Base-by-base conservation (phyloP, 2,888 invertebrate species). In the Ecliptopera silaceata region DNA sequence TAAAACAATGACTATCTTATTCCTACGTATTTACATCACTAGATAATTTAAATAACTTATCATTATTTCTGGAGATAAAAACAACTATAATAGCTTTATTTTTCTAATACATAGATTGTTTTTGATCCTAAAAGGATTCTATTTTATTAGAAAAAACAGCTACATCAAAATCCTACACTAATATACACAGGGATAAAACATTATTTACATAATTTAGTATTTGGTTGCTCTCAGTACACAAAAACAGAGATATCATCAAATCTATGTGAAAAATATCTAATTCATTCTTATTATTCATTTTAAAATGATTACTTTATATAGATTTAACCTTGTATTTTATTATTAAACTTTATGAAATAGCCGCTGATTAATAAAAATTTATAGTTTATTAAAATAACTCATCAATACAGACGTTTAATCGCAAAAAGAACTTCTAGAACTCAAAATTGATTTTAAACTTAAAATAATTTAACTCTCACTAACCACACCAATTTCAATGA, bases 141-240 rank as follows among this genome's bases (percentile, higher is more conserved):
- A 46, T 38, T 34, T 41, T n/a, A 52, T 55, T 55, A 63, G 38
- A 42, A 29, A 50, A 58, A 64, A 17, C 50, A 12, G 26, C 53
- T 61, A 58, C 18, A 39, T 39, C 60, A 61, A 65, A 26, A 51
- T 22, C 13, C 47, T 54, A 59, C 29, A 47, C 34, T 31, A 50
- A 18, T 47, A 34, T 44, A 55, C 50, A 54, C 26, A 26, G 26
- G 26, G 1, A 48, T 6, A 56, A 65, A 57, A 61, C 56, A 48
- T 50, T 63, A 63, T 65, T 61, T 65, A 65, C 63, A 65, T 41
- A 36, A 36, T 50, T 48, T 62, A 63, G 44, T 68, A 56, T 68
- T 68, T 68, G 67, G 67, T 65, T 63, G 65, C 38, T 17, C 39
- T 46, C 63, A 66, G 63, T 65, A 63, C 59, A n/a, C 22, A 47